Conservation (phyloP, 1,140 invertebrate genomes). For the Monochamus saltuarius region DNA sequence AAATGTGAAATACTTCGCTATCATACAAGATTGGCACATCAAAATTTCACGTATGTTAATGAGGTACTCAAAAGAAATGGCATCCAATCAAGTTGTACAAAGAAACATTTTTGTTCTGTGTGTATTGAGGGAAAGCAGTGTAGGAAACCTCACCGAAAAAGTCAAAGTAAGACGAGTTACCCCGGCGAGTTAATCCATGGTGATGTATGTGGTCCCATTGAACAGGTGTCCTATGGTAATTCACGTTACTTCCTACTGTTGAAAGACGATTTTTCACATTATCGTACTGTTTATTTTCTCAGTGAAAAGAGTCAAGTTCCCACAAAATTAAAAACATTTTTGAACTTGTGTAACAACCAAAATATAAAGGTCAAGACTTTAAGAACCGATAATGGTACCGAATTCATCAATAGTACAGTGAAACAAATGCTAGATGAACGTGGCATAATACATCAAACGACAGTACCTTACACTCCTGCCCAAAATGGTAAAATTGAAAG, state of each 20-base stretch:
- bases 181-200: slow-evolving; percentile 40
- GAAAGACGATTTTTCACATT: slow-evolving; percentile 44
- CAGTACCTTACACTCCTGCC: slow-evolving; percentile 49
- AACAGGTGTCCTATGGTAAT: slow-evolving; percentile 42
- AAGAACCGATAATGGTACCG: slow-evolving; percentile 49
- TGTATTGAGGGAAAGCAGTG: background rate
- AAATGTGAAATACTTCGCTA: too few species aligned
- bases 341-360: slow-evolving; percentile 42
- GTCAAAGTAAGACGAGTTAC: slow-evolving; percentile 11
- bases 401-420: slow-evolving; percentile 45
- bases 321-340: slow-evolving; percentile 38
- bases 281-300: slow-evolving; percentile 42
- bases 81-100: background rate
- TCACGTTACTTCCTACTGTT: slow-evolving; percentile 44
- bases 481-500: slow-evolving; percentile 52
- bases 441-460: slow-evolving; percentile 48
- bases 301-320: slow-evolving; percentile 42
- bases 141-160: background rate
- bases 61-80: background rate
- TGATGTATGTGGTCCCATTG: slow-evolving; percentile 53
- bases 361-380: slow-evolving; percentile 44
- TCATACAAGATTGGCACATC: background rate
- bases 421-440: slow-evolving; percentile 28
- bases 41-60: background rate
- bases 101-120: background rate